Conservation (phyloP, 2,797 vertebrate species). For the Lates japonicus region DNA sequence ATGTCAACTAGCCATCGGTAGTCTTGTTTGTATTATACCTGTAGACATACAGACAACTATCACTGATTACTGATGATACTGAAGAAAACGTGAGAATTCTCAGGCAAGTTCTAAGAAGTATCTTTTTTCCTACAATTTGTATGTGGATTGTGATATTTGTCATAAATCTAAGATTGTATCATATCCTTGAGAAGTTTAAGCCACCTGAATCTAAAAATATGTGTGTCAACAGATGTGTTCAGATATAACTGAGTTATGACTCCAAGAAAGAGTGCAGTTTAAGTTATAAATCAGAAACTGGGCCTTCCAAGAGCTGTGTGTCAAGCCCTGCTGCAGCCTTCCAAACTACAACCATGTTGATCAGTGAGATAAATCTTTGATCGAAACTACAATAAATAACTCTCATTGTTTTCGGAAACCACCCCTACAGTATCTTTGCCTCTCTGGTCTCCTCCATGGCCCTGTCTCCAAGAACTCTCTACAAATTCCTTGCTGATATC, state of each 20-base stretch:
- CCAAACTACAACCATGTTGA: not conserved
- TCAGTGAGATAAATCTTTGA: not conserved
- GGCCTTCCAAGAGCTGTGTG: not conserved
- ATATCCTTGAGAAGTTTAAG: not conserved
- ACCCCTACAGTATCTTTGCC: not conserved
- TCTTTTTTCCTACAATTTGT: not conserved
- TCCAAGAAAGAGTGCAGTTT: not conserved
- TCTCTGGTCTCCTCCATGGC: not conserved
- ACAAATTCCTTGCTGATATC: constrained; percentile 7
- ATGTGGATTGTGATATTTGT: not conserved
- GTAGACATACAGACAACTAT: no score
- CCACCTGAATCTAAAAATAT: constrained; percentile 9
- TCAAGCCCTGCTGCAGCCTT: not conserved
- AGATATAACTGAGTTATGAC: not conserved
- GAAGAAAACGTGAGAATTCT: no score
- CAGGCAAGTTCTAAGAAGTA: not conserved
- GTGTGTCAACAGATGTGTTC: not conserved
- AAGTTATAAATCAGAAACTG: not conserved
- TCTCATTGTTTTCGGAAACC: not conserved
- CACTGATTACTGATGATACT: no score
- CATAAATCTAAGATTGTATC: no score
- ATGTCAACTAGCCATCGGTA: no score
- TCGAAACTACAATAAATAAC: not conserved
- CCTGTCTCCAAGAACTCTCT: no score
- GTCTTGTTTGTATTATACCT: no score